Conservation (phyloP, 2,797 vertebrate species). For the Chelidonichthys spinosus region DNA sequence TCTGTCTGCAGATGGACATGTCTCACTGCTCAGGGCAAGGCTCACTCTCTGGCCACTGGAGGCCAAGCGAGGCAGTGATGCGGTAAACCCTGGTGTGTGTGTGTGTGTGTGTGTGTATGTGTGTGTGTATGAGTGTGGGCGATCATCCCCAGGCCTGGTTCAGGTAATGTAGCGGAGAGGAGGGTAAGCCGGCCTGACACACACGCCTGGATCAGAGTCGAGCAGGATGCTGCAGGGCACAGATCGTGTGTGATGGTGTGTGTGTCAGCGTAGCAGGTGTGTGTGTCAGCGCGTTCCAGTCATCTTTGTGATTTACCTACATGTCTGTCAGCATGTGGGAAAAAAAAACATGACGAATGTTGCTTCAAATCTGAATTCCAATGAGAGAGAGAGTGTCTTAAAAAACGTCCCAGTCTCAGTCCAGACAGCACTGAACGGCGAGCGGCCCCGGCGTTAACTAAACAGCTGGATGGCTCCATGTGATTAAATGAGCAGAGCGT, state of each 20-base stretch:
- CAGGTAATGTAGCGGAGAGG: slow-evolving; percentile 78
- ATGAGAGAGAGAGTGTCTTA: neutral
- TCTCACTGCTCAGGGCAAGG: slow-evolving; percentile 62
- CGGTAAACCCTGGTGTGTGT: slow-evolving; percentile 70
- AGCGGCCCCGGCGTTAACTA: neutral
- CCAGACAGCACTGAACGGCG: slow-evolving; percentile 2
- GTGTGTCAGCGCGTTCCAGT: slow-evolving; percentile 16
- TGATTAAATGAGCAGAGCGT: slow-evolving; percentile 34
- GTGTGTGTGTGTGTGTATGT: slow-evolving; percentile 39
- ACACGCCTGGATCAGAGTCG: slow-evolving; percentile 73
- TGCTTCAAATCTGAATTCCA: slow-evolving; percentile 12
- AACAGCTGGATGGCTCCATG: slow-evolving; percentile 19
- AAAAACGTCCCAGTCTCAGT: slow-evolving; percentile 16
- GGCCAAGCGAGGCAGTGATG: slow-evolving; percentile 75
- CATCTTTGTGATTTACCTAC: slow-evolving; percentile 35
- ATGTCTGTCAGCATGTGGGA: slow-evolving; percentile 35
- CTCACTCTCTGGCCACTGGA: slow-evolving; percentile 72
- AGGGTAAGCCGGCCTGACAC: slow-evolving; percentile 78
- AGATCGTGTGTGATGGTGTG: slow-evolving; percentile 29
- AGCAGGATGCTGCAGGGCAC: slow-evolving; percentile 55
- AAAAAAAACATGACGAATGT: slow-evolving; percentile 14
- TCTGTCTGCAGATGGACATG: slow-evolving; percentile 51
- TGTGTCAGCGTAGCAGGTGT: neutral
- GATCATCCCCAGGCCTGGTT: slow-evolving; percentile 79
- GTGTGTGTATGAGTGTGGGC: slow-evolving; percentile 37